phyloP scores from a whole-genome alignment of 2,797 vertebrate genomes.

The Mus spretus region DNA sequence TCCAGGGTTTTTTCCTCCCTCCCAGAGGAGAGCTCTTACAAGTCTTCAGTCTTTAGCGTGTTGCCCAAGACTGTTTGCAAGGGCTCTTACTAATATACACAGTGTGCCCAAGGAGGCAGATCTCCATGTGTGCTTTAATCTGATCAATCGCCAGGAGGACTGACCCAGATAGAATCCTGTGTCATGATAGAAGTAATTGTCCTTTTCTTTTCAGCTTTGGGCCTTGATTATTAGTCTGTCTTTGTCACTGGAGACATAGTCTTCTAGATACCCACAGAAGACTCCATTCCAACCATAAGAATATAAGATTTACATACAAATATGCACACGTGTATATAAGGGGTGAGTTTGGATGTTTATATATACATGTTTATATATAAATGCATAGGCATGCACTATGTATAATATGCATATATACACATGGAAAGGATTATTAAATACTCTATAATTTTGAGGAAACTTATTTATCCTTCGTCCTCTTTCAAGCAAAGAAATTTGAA shows the following conservation, averaged over 20 bases:
- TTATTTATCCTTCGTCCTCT: background rate
- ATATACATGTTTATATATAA: no score
- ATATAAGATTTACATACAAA: background rate
- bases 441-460: background rate
- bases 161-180: background rate
- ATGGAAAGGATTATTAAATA: background rate
- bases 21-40: constrained; percentile 4
- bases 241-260: constrained; percentile 18
- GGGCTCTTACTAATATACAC: background rate
- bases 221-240: constrained; percentile 6
- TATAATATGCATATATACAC: background rate
- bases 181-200: background rate
- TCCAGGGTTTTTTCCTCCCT: background rate
- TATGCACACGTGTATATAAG: background rate
- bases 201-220: background rate
- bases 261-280: background rate
- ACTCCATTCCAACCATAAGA: background rate
- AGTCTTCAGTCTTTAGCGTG: background rate
- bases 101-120: fast-evolving
- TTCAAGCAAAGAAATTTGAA: background rate
- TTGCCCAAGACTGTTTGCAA: constrained; percentile 11
- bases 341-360: background rate
- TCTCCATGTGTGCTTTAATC: background rate
- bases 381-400: no score
- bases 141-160: background rate